Evolutionary conservation across 2,113 vertebrate species (phyloP), one percentile per base, ranked within the genome.

Genomic region (Cyanoramphus novaezelandiae): DNA sequence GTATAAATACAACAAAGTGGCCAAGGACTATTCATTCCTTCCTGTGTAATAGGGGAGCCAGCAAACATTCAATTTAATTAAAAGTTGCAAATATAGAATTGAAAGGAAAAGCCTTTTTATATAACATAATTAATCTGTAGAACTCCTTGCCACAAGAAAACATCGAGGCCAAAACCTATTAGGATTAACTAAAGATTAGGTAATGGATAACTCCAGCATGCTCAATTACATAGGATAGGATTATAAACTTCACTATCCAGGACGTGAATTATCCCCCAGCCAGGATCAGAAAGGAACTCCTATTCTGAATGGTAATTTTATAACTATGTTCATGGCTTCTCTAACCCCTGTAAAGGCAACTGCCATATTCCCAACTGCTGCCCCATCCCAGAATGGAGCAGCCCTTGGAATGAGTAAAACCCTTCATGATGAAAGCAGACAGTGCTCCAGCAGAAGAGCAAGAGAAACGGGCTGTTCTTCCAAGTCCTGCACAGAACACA

Each of bases 111-210:
- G 91, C 88, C 92, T 91, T 97, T 96, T 96, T 96, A 96, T 87
- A 87, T 95, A 97, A 96, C 88, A 89, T 82, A 96, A 95, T 95
- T 96, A 93, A 96, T 96, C 93, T 94, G 95, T 37, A 94, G 91
- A 96, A 97, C 86, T 96, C 96, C 57, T 86, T 76, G 91, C 96
- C 91, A 91, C 59, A 76, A 91, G 93, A 97, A 95, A 96, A 97
- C 93, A 95, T 89, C 67, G 88, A 96, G 96, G 92, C 95, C 96
- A 95, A 94, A 96, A 94, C 91, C 95, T 92, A 95, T 94, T 95
- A 93, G 96, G 96, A 95, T 97, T 96, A 97, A 96, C 95, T 91
- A 94, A 94, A 97, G 96, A 96, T 96, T 96, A 96, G 92, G 96
- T 96, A 93, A 96, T 93, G 95, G 96, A 96, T 96, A 95, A 96